Evolutionary conservation across 2,888 invertebrate species (phyloP), one percentile per base, ranked within the genome.

Genomic region (Hirtodrosophila duncani): DNA sequence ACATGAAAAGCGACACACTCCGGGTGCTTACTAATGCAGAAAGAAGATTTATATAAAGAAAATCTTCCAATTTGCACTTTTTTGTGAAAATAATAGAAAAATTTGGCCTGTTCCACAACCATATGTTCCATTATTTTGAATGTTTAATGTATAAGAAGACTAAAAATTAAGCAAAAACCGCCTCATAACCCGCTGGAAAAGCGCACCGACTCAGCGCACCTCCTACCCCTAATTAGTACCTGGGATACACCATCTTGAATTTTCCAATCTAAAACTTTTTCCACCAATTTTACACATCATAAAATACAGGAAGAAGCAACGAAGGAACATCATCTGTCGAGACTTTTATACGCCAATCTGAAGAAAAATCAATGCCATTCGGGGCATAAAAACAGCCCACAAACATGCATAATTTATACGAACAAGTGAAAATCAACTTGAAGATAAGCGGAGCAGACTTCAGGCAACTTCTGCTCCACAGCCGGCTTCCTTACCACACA

Each of bases 351-450:
- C 11, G 29, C 31, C 33, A 26, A 24, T 50, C 51, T 41, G 33
- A 41, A 31, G 60, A 75, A n/a, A n/a, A 72, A 72, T 71, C 72
- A 72, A 72, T 71, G 71, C 48, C 44, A 51, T 39, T 42, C 52
- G 37, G 44, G 44, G 41, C 30, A 34, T 48, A 29, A 33, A 44
- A 33, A 13, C 5, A 37, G 48, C 38, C 69, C 64, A 63, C 59
- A 72, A 67, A 65, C 51, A 60, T 71, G 69, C 69, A 72, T 72
- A 69, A 75, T 72, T 72, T 71, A 72, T 74, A 51, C 55, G 38
- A 51, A 29, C 71, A 65, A 68, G 67, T 50, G 55, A 49, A 68
- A 61, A 71, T 52, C 67, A 66, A 63, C 50, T 50, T 10, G 17
- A 16, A 26, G n/a, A 27, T 11, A 26, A 13, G 17, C n/a, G n/a